Conservation (phyloP, 37 sponge, comb jelly and placozoan species). For the Eunapius fragilis region DNA sequence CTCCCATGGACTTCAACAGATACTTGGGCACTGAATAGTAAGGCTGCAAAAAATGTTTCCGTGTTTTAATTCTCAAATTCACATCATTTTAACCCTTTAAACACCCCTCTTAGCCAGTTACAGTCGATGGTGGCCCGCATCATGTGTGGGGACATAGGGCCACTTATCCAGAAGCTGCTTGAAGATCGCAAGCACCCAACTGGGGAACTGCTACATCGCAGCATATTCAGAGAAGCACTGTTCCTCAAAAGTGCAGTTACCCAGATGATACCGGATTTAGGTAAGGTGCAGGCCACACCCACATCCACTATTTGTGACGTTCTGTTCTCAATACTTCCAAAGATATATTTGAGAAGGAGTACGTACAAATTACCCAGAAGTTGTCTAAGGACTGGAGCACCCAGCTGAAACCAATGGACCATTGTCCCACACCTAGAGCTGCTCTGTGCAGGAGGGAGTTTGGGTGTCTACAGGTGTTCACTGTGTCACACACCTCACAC, state of each 20-base stretch:
- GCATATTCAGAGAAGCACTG: slow-evolving; percentile 58
- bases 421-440: slow-evolving; percentile 28
- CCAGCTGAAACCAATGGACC: slow-evolving; percentile 22
- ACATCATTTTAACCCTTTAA: background rate
- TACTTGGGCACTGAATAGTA: background rate
- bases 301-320: background rate
- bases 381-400: slow-evolving; percentile 18
- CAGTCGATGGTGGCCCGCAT: slow-evolving; percentile 69
- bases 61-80: background rate
- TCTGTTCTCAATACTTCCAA: background rate
- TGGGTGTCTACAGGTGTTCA: slow-evolving; percentile 39
- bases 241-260: slow-evolving; percentile 44
- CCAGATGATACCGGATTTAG: slow-evolving; percentile 23
- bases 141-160: slow-evolving; percentile 62
- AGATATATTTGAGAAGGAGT: slow-evolving; percentile 67
- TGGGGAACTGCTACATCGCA: slow-evolving; percentile 4
- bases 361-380: slow-evolving; percentile 25
- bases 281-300: slow-evolving; percentile 6
- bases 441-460: slow-evolving; percentile 50
- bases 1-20: background rate
- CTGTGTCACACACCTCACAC: background rate
- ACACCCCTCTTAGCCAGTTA: slow-evolving; percentile 41
- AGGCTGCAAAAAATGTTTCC: background rate
- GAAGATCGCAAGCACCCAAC: slow-evolving; percentile 21
- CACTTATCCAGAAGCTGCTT: slow-evolving; percentile 31